A percentile compares a stretch with the other conserved stretches of the same genome.
phyloP scores from a whole-genome alignment of 2,888 invertebrate species.

The Galeruca laticollis region DNA sequence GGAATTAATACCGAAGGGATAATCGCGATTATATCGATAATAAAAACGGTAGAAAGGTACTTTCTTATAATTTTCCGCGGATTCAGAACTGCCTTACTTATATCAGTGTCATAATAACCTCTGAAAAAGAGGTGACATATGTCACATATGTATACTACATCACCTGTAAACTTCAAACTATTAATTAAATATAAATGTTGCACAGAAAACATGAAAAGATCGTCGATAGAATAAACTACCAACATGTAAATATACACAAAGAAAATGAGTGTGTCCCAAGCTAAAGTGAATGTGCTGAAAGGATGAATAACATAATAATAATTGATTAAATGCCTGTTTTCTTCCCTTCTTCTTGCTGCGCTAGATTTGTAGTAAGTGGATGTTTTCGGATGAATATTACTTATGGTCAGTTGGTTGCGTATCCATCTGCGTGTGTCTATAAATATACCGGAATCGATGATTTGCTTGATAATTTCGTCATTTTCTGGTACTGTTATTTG shows the following conservation, averaged over 20 bases:
- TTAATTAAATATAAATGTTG: slow-evolving; percentile 1
- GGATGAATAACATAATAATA: slow-evolving; percentile 27
- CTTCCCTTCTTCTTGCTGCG: slow-evolving; percentile 21
- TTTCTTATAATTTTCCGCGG: neutral
- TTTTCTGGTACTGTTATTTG: slow-evolving; percentile 2
- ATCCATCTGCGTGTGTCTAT: slow-evolving; percentile 28
- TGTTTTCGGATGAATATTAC: slow-evolving; percentile 25
- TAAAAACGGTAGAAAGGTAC: slow-evolving; percentile 2
- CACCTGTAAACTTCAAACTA: slow-evolving; percentile 12
- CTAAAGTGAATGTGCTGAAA: slow-evolving; percentile 12
- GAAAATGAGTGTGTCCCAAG: slow-evolving; percentile 16
- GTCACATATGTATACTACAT: neutral
- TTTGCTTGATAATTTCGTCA: slow-evolving; percentile 22
- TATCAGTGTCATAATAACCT: slow-evolving; percentile 14
- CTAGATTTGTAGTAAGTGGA: slow-evolving; percentile 25
- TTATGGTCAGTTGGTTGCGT: slow-evolving; percentile 7
- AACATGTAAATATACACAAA: slow-evolving; percentile 15
- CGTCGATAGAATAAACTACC: slow-evolving; percentile 14
- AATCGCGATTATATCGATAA: slow-evolving; percentile 20
- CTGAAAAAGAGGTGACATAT: slow-evolving; percentile 15
- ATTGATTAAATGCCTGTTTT: slow-evolving; percentile 20
- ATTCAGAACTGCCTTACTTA: slow-evolving; percentile 1
- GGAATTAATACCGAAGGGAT: neutral
- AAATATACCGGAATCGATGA: slow-evolving; percentile 35
- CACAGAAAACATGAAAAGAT: neutral